A percentile compares a stretch with the other conserved stretches of the same genome.
Conservation (phyloP, 1,140 invertebrate genomes). For the Agrypnia vestita region DNA sequence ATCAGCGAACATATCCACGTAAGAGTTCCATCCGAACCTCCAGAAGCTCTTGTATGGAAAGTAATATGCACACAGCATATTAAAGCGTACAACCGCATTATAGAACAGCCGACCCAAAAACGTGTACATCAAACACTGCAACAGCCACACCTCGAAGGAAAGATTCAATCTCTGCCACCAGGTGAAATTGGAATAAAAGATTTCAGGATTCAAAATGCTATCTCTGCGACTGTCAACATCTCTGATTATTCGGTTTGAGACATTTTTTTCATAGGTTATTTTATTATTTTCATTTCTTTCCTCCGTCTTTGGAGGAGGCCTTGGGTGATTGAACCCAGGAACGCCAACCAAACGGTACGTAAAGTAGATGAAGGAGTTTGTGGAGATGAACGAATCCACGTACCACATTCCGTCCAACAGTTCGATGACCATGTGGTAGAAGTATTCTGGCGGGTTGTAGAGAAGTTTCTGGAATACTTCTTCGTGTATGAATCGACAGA, state of each 20-base stretch:
- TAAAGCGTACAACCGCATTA: background rate
- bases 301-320: background rate
- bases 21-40: constrained; percentile 65
- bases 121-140: constrained; percentile 30
- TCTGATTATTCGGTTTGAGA: background rate
- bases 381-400: constrained; percentile 65
- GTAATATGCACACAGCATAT: background rate
- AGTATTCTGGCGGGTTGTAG: constrained; percentile 70
- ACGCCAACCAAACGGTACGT: constrained; percentile 64
- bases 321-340: constrained; percentile 64
- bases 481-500: constrained; percentile 66
- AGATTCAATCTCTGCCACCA: constrained; percentile 41
- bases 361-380: constrained; percentile 64
- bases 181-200: constrained; percentile 31
- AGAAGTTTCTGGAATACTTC: constrained; percentile 68
- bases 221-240: background rate
- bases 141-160: constrained; percentile 59
- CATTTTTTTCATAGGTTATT: background rate
- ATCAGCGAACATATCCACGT: constrained; percentile 66
- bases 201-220: constrained; percentile 24
- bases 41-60: constrained; percentile 68
- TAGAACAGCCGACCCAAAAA: constrained; percentile 39
- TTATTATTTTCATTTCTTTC: background rate
- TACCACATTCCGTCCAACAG: constrained; percentile 70
- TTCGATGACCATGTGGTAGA: constrained; percentile 68